Conservation (phyloP, 2,113 vertebrate genomes). For the Onychorhynchus coronatus region DNA sequence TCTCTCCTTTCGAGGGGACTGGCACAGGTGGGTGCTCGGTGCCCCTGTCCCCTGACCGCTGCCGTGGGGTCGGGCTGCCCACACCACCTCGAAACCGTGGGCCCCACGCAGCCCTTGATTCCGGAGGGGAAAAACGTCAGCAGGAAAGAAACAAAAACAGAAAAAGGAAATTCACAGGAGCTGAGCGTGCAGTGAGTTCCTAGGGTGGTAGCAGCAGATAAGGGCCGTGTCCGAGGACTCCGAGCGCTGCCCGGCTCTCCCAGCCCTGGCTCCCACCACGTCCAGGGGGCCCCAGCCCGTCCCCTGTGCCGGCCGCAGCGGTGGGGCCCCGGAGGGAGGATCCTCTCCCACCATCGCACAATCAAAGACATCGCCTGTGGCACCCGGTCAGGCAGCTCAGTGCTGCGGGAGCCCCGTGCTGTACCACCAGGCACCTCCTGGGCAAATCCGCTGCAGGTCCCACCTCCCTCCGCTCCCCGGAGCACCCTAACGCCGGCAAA, state of each 20-base stretch:
- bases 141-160: conserved; percentile 62
- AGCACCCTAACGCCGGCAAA: neutral
- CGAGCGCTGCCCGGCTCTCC: neutral
- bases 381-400: neutral
- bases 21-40: neutral
- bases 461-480: neutral
- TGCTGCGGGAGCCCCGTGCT: neutral
- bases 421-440: neutral
- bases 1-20: neutral
- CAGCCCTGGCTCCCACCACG: neutral
- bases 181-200: neutral
- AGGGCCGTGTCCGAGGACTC: neutral
- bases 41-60: neutral
- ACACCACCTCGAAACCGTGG: neutral
- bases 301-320: accelerated
- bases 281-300: neutral
- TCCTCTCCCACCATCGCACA: neutral
- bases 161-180: conserved; percentile 55
- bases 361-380: neutral
- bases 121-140: conserved; percentile 53
- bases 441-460: neutral
- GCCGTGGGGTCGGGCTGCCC: neutral
- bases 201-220: conserved; percentile 40
- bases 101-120: conserved; percentile 43
- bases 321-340: neutral